These are phyloP conservation scores for Uria aalge DNA, from an alignment of 2,113 vertebrate species.

Conservation along the genomic window DNA sequence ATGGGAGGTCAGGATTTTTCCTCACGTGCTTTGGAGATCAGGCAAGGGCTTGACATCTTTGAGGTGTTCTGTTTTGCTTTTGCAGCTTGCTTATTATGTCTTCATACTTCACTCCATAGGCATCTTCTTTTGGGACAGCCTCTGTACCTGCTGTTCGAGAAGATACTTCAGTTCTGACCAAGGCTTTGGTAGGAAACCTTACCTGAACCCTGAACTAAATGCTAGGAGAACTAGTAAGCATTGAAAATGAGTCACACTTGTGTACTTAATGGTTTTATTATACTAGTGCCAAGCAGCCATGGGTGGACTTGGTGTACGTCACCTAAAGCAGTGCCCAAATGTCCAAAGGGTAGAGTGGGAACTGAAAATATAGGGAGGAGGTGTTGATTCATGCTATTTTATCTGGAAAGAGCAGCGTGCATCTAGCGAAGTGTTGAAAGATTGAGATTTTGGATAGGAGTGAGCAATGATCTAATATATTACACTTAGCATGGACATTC, in stretches of 20 bases:
- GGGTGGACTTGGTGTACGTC: background rate
- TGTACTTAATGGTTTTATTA: background rate
- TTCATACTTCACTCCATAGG: rapidly evolving
- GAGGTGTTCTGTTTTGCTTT: background rate
- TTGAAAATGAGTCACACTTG: background rate
- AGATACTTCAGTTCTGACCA: background rate
- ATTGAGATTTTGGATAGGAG: background rate
- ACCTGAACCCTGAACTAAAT: background rate
- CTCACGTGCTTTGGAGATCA: background rate
- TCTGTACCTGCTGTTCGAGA: background rate
- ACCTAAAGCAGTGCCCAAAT: background rate
- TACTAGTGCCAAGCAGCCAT: background rate
- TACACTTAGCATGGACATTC: rapidly evolving
- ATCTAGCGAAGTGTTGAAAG: background rate
- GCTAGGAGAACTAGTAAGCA: background rate
- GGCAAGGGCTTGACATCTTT: background rate
- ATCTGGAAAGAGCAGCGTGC: background rate
- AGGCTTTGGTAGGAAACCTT: background rate
- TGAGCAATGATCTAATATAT: background rate
- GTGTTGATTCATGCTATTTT: background rate
- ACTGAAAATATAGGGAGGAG: background rate
- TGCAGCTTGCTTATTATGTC: background rate
- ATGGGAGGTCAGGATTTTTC: background rate
- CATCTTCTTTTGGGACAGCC: background rate
- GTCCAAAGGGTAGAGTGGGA: background rate